Base-by-base conservation (phyloP, 2,888 invertebrate species). In the Herminia tarsipennalis region DNA sequence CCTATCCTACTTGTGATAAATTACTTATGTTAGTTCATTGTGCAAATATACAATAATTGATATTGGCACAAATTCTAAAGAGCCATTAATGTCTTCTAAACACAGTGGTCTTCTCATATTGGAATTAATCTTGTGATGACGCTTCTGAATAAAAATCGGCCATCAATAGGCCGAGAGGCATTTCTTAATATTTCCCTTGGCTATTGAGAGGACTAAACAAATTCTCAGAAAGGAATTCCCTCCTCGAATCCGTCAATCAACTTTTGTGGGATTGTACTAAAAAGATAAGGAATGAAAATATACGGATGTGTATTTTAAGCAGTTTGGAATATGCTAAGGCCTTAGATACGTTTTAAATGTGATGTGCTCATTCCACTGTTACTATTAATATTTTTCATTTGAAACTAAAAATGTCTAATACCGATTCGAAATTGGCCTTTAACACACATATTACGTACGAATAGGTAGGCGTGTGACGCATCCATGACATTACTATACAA, bases 221-320 rank as follows among this genome's bases (percentile, higher is more conserved):
- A 85, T 82, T 84, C 78, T 69, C 70, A 72, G 74, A 81, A 81
- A 74, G 73, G 73, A 79, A 79, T 79, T 80, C 78, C 73, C 78
- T 79, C 69, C 65, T 73, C 72, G 56, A 76, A 79, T 74, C 80
- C 76, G 84, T 85, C 85, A 83, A 85, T 86, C 84, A 83, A 81
- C 76, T 83, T 81, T 78, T 84, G 79, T 81, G 64, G 77, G 75
- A 78, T 81, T 79, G 69, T 75, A 70, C 73, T 73, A 70, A 76
- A 77, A 70, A 78, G 77, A 81, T 83, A 83, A 72, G 66, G 47
- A 52, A 38, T 38, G 51, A 17, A 47, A 54, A 62, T 53, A 57
- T 50, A 65, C 58, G 61, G 43, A 5, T 0, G 1, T 22, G 2
- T 20, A 30, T 30, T 52, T 32, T 37, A 33, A 5, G 10, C 54